Evolutionary conservation across 1,140 invertebrate species (phyloP).

Genomic region (Ptiloglossa arizonensis): DNA sequence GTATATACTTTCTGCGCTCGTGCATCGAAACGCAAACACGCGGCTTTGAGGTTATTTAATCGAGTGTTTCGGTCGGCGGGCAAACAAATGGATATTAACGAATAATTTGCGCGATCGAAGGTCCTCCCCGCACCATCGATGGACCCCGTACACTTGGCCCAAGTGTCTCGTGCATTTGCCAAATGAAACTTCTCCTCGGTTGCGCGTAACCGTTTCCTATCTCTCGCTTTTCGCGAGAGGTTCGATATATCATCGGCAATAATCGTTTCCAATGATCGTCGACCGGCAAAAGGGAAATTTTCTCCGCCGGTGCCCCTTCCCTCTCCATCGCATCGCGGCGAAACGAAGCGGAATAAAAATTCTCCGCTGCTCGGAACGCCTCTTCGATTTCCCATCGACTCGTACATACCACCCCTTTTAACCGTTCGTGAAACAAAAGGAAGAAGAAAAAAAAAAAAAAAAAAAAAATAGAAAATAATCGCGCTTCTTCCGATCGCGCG

Average conservation of each 20-base stretch:
- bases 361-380: slow-evolving; percentile 3
- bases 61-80: slow-evolving; percentile 44
- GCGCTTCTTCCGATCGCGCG: not conserved
- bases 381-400: slow-evolving; percentile 12
- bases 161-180: not conserved
- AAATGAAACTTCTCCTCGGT: not conserved
- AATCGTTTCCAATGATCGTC: slow-evolving; percentile 3
- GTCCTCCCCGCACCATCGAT: too few species aligned
- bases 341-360: slow-evolving; percentile 22
- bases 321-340: too few species aligned
- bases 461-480: too few species aligned
- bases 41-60: slow-evolving; percentile 59
- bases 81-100: slow-evolving; percentile 59
- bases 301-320: too few species aligned
- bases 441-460: too few species aligned
- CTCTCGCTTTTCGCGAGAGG: not conserved
- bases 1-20: slow-evolving; percentile 39
- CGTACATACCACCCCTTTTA: slow-evolving; percentile 18
- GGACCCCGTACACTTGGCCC: not conserved
- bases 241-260: not conserved
- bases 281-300: slow-evolving; percentile 9
- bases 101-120: slow-evolving; percentile 53
- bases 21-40: slow-evolving; percentile 41
- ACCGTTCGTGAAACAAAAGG: slow-evolving; percentile 7
- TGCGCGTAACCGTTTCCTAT: not conserved